These are phyloP conservation scores for Drosophila nannoptera DNA, from an alignment of 1,140 invertebrate species.

Conservation along the genomic window DNA sequence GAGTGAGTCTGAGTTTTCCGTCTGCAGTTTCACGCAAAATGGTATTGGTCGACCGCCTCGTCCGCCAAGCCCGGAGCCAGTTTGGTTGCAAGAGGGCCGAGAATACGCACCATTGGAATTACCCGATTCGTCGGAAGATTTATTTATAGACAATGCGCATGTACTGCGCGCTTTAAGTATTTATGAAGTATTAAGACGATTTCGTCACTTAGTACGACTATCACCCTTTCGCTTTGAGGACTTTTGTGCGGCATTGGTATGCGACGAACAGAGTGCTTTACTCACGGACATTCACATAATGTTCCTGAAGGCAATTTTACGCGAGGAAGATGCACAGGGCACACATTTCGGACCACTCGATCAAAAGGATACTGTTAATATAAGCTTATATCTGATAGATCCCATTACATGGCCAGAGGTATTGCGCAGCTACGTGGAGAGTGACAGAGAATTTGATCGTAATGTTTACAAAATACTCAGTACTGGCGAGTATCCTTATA, in stretches of 20 bases:
- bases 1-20: constrained; percentile 90
- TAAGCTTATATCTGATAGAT: constrained; percentile 94
- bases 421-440: constrained; percentile 92
- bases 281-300: constrained; percentile 95
- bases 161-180: constrained; percentile 90
- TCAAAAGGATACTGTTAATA: constrained; percentile 97
- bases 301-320: constrained; percentile 92
- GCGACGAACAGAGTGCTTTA: constrained; percentile 94
- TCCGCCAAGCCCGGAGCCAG: constrained; percentile 90
- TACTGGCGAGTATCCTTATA: constrained; percentile 93
- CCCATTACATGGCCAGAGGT: constrained; percentile 96
- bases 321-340: constrained; percentile 96
- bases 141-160: constrained; percentile 88
- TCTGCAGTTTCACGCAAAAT: constrained; percentile 86
- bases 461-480: constrained; percentile 85
- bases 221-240: constrained; percentile 98
- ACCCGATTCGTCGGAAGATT: constrained; percentile 93
- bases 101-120: constrained; percentile 88
- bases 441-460: constrained; percentile 89
- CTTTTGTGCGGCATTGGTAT: constrained; percentile 94
- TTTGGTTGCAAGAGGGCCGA: constrained; percentile 88
- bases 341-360: constrained; percentile 97
- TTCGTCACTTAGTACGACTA: constrained; percentile 91
- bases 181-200: constrained; percentile 96
- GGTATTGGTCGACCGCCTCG: constrained; percentile 80